These are phyloP conservation scores for Hyppa rectilinea DNA, from an alignment of 2,888 invertebrate genomes.

Conservation along the genomic window DNA sequence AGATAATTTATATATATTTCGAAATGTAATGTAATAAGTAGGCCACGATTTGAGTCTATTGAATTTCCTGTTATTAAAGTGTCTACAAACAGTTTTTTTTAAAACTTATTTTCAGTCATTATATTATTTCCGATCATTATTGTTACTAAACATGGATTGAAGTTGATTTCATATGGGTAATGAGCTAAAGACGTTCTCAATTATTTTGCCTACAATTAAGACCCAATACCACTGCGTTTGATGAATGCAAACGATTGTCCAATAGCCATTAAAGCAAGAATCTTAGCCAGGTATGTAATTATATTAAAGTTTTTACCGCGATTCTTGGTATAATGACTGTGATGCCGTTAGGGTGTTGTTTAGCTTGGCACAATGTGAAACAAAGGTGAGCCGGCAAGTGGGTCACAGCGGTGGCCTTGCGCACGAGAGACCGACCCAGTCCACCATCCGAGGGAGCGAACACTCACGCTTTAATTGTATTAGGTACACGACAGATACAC, in stretches of 20 bases:
- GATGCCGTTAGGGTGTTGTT: conserved; percentile 73
- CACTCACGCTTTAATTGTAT: conserved; percentile 52
- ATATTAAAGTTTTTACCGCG: conserved; percentile 62
- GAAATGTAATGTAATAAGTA: not conserved
- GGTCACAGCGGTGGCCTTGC: conserved; percentile 85
- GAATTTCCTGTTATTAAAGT: not conserved
- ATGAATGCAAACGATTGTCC: conserved; percentile 38
- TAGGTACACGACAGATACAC: conserved; percentile 37
- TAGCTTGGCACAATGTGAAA: conserved; percentile 76
- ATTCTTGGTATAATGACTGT: conserved; percentile 62
- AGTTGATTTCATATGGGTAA: not conserved
- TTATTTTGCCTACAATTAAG: conserved; percentile 11
- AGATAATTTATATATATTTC: too few relatives aligned
- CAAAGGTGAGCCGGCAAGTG: conserved; percentile 86
- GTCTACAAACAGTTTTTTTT: not conserved
- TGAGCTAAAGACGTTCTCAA: not conserved
- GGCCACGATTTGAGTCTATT: conserved; percentile 16
- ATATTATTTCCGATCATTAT: conserved; percentile 6
- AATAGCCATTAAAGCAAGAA: conserved; percentile 56
- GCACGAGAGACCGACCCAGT: conserved; percentile 76
- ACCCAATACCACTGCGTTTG: conserved; percentile 13
- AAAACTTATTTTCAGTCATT: conserved; percentile 2
- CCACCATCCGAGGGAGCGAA: conserved; percentile 72
- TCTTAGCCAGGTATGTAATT: conserved; percentile 55
- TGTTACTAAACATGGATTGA: not conserved